Conservation (phyloP, 2,888 invertebrate species). For the Unio delphinus region DNA sequence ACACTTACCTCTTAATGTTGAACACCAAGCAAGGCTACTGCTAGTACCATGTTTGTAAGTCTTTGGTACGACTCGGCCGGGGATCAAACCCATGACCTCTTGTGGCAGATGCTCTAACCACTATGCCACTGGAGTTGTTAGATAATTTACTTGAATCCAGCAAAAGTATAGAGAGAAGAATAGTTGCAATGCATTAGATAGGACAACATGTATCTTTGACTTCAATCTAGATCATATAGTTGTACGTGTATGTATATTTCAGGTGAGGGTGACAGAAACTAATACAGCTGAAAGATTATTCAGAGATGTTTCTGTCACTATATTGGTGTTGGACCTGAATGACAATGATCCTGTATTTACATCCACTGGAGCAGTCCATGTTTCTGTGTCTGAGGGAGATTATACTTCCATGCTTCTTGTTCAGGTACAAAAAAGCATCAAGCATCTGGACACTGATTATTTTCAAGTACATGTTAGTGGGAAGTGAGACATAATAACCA, state of each 20-base stretch:
- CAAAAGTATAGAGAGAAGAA: no score
- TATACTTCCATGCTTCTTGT: conserved; percentile 20
- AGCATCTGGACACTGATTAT: background rate
- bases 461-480: background rate
- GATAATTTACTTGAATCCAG: no score
- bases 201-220: no score
- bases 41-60: no score
- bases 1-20: no score
- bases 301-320: conserved; percentile 27
- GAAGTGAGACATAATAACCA: background rate
- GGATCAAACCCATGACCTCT: no score
- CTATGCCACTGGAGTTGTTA: no score
- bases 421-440: background rate
- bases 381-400: conserved; percentile 29
- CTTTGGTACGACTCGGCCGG: no score
- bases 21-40: no score
- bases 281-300: conserved; percentile 29
- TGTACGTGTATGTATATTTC: background rate
- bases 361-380: conserved; percentile 21
- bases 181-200: no score
- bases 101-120: no score
- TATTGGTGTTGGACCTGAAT: conserved; percentile 54
- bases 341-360: conserved; percentile 57
- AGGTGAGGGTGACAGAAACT: conserved; percentile 55
- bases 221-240: background rate